Evolutionary conservation across 2,797 vertebrate genomes (phyloP).

Genomic region (Alexandromys oeconomus): DNA sequence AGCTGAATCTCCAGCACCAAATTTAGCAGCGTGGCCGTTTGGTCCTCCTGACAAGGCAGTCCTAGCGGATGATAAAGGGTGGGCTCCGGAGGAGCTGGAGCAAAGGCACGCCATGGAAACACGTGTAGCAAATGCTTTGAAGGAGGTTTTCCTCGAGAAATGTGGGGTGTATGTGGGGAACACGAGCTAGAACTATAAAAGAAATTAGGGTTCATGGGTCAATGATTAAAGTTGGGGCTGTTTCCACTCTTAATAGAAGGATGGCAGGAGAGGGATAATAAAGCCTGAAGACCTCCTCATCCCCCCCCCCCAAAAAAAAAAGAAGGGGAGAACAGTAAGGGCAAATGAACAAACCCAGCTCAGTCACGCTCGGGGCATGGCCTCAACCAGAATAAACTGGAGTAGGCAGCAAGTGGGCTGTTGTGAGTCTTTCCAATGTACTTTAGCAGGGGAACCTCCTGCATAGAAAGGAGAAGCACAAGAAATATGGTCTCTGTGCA

Average conservation of each 20-base stretch:
- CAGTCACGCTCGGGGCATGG: background rate
- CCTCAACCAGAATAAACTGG: background rate
- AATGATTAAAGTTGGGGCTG: background rate
- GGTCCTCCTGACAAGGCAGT: background rate
- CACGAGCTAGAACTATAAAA: rapidly evolving
- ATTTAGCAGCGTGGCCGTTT: rapidly evolving
- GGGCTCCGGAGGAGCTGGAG: background rate
- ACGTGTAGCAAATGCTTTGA: background rate
- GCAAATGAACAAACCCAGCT: background rate
- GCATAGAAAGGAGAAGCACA: background rate
- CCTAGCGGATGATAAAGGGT: background rate
- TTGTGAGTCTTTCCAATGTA: background rate
- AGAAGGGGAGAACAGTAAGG: rapidly evolving
- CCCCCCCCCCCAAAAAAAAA: background rate
- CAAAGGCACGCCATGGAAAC: background rate
- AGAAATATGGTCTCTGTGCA: background rate
- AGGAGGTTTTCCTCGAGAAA: background rate
- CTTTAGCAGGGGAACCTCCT: background rate
- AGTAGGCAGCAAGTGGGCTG: no score
- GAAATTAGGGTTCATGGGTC: background rate
- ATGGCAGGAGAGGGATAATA: background rate
- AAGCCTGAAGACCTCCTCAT: background rate
- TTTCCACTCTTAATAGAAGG: background rate
- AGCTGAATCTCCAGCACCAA: rapidly evolving
- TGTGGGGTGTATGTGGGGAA: background rate